Evolutionary conservation across 2,113 vertebrate genomes (phyloP).

Genomic region (Aldabrachelys gigantea): DNA sequence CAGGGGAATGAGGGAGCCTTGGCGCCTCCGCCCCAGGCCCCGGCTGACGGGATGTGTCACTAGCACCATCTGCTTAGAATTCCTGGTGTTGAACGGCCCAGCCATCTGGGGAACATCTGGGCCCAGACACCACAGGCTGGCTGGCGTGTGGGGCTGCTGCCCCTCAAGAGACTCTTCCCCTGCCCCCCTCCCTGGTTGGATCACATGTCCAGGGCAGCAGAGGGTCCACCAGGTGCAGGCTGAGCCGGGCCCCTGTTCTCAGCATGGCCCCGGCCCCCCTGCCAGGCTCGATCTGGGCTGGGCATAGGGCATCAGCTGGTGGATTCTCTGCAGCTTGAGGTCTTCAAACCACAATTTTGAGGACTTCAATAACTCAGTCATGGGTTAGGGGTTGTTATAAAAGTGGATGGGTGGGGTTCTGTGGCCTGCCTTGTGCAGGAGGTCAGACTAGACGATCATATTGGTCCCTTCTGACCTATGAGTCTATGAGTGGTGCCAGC

Average conservation of each 20-base stretch:
- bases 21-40: background rate
- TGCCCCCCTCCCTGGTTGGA: background rate
- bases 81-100: background rate
- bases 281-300: too few species aligned
- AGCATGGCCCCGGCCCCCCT: too few species aligned
- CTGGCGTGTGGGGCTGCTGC: background rate
- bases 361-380: too few species aligned
- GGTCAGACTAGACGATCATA: too few species aligned
- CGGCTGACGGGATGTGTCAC: background rate
- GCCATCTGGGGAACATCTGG: slow-evolving; percentile 16
- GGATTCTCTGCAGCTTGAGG: too few species aligned
- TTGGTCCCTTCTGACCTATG: too few species aligned
- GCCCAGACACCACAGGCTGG: background rate
- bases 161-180: background rate
- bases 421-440: too few species aligned
- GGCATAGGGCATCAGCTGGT: too few species aligned
- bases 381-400: too few species aligned
- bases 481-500: too few species aligned
- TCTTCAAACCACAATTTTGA: too few species aligned
- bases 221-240: background rate
- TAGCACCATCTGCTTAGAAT: background rate
- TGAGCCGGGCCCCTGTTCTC: background rate
- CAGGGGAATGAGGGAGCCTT: background rate
- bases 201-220: slow-evolving; percentile 35
- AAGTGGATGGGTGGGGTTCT: too few species aligned